phyloP scores from a whole-genome alignment of 2,113 vertebrate genomes.

The Phrynocephalus versicolor region DNA sequence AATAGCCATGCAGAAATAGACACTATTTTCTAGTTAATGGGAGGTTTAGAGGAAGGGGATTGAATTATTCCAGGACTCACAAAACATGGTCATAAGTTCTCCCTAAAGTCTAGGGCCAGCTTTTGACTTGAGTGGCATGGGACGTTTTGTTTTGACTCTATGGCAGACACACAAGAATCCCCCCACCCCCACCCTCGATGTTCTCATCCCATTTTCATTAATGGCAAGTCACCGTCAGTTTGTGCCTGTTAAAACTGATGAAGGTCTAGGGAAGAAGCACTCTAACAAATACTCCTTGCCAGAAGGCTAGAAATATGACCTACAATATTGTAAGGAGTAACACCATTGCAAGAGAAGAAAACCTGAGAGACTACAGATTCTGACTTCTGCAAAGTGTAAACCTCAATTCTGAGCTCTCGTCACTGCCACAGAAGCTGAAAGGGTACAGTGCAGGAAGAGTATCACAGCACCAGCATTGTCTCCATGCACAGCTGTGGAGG shows the following conservation, averaged over 20 bases:
- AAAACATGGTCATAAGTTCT: not conserved
- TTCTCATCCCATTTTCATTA: not conserved
- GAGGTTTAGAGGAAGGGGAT: too few species aligned
- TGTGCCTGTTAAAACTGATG: not conserved
- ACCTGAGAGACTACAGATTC: not conserved
- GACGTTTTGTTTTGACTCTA: not conserved
- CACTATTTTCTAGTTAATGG: not conserved
- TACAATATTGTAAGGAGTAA: not conserved
- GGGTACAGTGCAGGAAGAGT: not conserved
- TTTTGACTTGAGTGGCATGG: not conserved
- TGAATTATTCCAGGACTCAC: not conserved
- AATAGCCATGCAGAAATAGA: constrained; percentile 1
- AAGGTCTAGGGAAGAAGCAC: not conserved
- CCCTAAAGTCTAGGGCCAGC: not conserved
- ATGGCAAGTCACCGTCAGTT: not conserved
- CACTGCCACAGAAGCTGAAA: not conserved
- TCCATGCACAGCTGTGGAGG: not conserved
- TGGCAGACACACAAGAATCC: not conserved
- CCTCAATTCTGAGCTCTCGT: not conserved
- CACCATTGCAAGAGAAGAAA: not conserved
- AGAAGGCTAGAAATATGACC: not conserved
- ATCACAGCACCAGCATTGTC: not conserved
- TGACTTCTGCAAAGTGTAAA: not conserved
- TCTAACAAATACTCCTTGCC: not conserved
- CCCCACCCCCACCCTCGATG: not conserved